Conservation (phyloP, 2,888 invertebrate species). For the Protophormia terraenovae region DNA sequence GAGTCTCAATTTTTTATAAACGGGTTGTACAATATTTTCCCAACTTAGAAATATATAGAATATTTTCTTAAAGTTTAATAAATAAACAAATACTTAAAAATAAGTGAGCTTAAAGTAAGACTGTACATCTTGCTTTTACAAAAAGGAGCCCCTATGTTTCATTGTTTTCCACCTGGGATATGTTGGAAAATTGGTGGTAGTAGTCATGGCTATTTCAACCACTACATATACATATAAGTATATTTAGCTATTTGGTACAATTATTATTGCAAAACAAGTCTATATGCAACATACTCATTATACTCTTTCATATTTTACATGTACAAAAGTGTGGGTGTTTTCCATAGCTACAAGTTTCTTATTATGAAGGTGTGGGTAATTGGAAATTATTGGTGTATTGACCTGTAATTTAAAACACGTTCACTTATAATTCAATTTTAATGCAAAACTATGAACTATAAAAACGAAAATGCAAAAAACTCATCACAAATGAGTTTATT, state of each 20-base stretch:
- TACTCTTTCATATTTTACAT: neutral
- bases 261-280: slow-evolving; percentile 13
- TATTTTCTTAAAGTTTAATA: too few species aligned
- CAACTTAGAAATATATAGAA: too few species aligned
- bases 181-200: neutral
- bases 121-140: too few species aligned
- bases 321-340: neutral
- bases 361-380: slow-evolving; percentile 61
- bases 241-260: neutral
- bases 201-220: neutral
- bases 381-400: slow-evolving; percentile 69
- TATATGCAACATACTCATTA: neutral
- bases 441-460: slow-evolving; percentile 49
- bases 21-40: too few species aligned
- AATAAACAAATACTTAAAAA: too few species aligned
- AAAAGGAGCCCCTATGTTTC: neutral
- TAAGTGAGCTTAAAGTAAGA: too few species aligned
- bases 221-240: neutral
- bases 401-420: slow-evolving; percentile 67
- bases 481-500: slow-evolving; percentile 10
- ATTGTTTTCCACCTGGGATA: neutral
- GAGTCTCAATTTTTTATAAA: too few species aligned
- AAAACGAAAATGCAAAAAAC: slow-evolving; percentile 3
- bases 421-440: slow-evolving; percentile 59
- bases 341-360: neutral